Percentiles rank a stretch among this genome's conserved stretches.
Conservation (phyloP, 2,113 vertebrate species). For the Cyanocitta stelleri region DNA sequence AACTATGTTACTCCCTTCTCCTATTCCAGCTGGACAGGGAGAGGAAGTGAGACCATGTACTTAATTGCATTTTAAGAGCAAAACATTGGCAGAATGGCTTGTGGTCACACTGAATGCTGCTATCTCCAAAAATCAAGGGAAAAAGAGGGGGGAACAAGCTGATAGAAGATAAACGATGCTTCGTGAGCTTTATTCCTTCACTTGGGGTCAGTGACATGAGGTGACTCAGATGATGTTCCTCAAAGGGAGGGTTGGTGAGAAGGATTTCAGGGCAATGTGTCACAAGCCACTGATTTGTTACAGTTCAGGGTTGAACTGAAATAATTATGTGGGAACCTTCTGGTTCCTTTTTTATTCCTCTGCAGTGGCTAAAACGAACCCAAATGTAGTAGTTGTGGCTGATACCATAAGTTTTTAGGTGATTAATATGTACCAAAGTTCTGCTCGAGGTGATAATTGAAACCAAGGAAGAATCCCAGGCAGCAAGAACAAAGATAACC, state of each 20-base stretch:
- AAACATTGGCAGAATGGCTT: background rate
- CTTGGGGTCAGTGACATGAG: background rate
- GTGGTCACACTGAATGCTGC: background rate
- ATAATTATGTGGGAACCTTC: background rate
- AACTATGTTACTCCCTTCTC: background rate
- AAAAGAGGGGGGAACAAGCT: background rate
- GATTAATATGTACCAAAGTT: background rate
- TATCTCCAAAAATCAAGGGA: background rate
- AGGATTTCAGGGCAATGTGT: background rate
- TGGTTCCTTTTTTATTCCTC: background rate
- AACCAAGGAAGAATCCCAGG: background rate
- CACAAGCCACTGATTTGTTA: background rate
- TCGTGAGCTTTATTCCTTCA: background rate
- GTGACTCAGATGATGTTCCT: background rate
- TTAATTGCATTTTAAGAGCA: background rate
- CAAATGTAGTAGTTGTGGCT: accelerated
- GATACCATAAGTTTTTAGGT: background rate
- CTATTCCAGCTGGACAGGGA: background rate
- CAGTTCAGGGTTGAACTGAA: background rate
- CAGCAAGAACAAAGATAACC: background rate
- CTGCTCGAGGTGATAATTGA: background rate
- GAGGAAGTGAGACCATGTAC: background rate
- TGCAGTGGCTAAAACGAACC: background rate
- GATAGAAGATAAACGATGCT: background rate
- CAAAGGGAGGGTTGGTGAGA: background rate